phyloP scores from a whole-genome alignment of 2,888 invertebrate species.

The Spilosoma lubricipeda region DNA sequence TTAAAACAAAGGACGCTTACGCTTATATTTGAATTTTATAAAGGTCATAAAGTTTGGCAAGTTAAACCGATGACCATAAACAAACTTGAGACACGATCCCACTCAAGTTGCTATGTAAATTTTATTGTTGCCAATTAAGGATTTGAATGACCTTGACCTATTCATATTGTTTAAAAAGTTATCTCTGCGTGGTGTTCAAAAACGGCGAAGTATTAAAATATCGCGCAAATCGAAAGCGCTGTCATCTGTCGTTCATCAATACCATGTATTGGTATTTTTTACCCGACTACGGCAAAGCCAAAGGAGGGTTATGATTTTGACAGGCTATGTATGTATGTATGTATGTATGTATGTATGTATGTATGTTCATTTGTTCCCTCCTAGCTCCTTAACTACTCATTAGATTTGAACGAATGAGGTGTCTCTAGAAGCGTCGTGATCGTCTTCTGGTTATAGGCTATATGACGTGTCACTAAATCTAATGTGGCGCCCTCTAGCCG shows the following conservation, averaged over 20 bases:
- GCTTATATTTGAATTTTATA: neutral
- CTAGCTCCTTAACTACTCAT: too few species aligned
- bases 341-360: too few species aligned
- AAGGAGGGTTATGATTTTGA: too few species aligned
- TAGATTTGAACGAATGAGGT: too few species aligned
- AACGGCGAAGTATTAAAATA: slow-evolving; percentile 7
- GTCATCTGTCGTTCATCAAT: neutral
- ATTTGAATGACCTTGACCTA: slow-evolving; percentile 33
- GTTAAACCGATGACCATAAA: slow-evolving; percentile 18
- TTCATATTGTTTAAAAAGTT: slow-evolving; percentile 14
- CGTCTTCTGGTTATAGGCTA: too few species aligned
- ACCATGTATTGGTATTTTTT: neutral
- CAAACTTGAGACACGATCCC: slow-evolving; percentile 14
- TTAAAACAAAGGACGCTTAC: neutral
- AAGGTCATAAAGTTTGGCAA: slow-evolving; percentile 7
- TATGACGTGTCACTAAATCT: too few species aligned
- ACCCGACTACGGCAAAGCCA: too few species aligned
- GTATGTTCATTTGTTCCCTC: too few species aligned
- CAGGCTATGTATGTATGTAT: too few species aligned
- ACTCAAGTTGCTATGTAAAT: slow-evolving; percentile 24
- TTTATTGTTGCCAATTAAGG: slow-evolving; percentile 22
- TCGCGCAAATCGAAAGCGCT: neutral
- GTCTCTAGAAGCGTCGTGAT: too few species aligned
- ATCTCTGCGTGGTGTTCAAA: slow-evolving; percentile 8
- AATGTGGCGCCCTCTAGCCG: too few species aligned